These are phyloP conservation scores for Varanus salvator DNA, from an alignment of 2,113 vertebrate genomes.

Conservation along the genomic window DNA sequence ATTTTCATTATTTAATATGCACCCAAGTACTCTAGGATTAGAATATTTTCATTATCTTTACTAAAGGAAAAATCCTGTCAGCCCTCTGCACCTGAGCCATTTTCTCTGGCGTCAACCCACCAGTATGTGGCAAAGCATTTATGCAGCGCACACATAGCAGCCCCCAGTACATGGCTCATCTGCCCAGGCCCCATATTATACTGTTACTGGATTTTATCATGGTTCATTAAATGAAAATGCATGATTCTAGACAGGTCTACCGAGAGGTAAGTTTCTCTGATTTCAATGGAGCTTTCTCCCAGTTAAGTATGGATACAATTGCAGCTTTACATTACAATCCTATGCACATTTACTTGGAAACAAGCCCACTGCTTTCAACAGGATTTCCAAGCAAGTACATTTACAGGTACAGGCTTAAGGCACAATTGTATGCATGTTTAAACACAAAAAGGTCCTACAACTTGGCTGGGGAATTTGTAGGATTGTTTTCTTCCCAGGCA, in stretches of 20 bases:
- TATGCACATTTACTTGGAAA: too few relatives aligned
- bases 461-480: too few relatives aligned
- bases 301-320: too few relatives aligned
- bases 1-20: constrained; percentile 10
- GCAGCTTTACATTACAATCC: too few relatives aligned
- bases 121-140: not conserved
- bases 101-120: not conserved
- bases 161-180: not conserved
- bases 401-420: too few relatives aligned
- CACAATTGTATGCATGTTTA: too few relatives aligned
- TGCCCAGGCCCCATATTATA: not conserved
- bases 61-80: not conserved
- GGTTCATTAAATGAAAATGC: not conserved
- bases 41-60: constrained; percentile 18
- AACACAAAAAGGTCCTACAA: too few relatives aligned
- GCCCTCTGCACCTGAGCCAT: not conserved
- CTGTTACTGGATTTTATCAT: not conserved
- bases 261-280: not conserved
- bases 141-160: not conserved
- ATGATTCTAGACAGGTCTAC: not conserved
- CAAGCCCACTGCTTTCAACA: too few relatives aligned
- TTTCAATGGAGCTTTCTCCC: too few relatives aligned
- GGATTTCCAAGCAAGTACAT: too few relatives aligned
- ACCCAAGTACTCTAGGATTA: not conserved
- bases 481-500: too few relatives aligned